Evolutionary conservation across 2,797 vertebrate genomes (phyloP), one percentile per base, ranked within the genome.

Genomic region (Sebastes glaucus): DNA sequence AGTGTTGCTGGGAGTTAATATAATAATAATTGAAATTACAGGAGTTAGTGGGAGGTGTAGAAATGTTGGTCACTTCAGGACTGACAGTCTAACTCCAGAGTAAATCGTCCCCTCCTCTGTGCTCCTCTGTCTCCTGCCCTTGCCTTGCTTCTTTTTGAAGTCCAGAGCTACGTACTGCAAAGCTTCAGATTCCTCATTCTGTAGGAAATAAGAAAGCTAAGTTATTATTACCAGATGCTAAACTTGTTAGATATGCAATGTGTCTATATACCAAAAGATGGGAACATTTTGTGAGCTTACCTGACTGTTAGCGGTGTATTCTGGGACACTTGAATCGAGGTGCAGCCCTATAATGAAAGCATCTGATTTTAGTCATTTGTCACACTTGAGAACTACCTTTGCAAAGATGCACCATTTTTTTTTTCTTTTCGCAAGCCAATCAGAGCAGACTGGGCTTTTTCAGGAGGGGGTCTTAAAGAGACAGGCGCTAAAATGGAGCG

Each of bases 131-230:
- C 62, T 80, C 10, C 69, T 42, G 25, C 65, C 78, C 18, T 60
- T 64, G 7, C 52, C 11, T 38, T 27, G 49, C 20, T 11, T 89
- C 71, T 62, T 80, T 52, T 82, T 87, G 33, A 89, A 87, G 67
- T 83, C 74, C 82, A 90, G 65, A 11, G 90, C 78, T 5, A 55
- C 83, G 10, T 91, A 92, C 22, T 83, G 88, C 57, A 80, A 5
- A 32, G 14, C 46, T 2, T 16, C 28, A 1, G 1, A 11, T 0
- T 59, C 83, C 55, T 82, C 67, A 28, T n/a, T 69, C 91, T 92
- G 76, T 2, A 25, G 22, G 5, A 20, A 22, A 69, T 2, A 46
- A 32, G 8, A 71, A 22, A 32, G 18, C 16, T 6, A 3, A 9
- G 28, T 32, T 7, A 25, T n/a, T 35, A 23, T 11, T 5, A 20